Evolutionary conservation across 2,113 vertebrate genomes (phyloP).

Genomic region (Muntiacus muntjak): DNA sequence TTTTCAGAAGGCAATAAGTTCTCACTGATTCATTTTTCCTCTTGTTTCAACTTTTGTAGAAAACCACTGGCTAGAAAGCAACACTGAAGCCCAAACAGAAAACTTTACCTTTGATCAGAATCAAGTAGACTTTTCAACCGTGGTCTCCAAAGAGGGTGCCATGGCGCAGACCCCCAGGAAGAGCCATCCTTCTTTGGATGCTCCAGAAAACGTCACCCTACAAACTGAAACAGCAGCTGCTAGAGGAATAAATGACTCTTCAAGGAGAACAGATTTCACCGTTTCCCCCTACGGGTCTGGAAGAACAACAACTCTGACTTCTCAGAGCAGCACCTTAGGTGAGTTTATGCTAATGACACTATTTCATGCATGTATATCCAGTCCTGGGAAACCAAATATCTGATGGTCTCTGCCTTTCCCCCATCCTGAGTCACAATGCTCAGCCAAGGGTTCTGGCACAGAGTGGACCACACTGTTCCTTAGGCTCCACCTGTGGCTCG

Average conservation of each 20-base stretch:
- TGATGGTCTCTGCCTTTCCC: too few species aligned
- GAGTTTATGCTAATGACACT: neutral
- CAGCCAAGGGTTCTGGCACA: neutral
- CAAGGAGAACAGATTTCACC: neutral
- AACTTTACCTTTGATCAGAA: conserved; percentile 60
- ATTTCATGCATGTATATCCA: neutral
- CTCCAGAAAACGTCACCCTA: neutral
- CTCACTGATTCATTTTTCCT: neutral
- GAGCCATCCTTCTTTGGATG: neutral
- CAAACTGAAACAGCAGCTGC: neutral
- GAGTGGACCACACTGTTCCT: neutral
- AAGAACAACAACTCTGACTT: neutral
- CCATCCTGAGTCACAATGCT: neutral
- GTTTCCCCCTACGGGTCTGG: neutral
- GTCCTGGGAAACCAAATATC: neutral
- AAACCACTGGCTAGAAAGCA: neutral
- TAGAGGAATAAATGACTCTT: neutral
- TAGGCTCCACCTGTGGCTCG: neutral
- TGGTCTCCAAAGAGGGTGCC: conserved; percentile 71
- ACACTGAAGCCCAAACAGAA: conserved; percentile 33
- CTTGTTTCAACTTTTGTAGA: conserved; percentile 58
- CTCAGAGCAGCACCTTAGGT: conserved; percentile 34
- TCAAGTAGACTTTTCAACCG: conserved; percentile 77
- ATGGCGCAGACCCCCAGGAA: conserved; percentile 67
- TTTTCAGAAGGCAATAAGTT: neutral